A percentile compares a stretch with the other conserved stretches of the same genome.
Conservation (phyloP, 2,888 invertebrate genomes). For the Xestia xanthographa region DNA sequence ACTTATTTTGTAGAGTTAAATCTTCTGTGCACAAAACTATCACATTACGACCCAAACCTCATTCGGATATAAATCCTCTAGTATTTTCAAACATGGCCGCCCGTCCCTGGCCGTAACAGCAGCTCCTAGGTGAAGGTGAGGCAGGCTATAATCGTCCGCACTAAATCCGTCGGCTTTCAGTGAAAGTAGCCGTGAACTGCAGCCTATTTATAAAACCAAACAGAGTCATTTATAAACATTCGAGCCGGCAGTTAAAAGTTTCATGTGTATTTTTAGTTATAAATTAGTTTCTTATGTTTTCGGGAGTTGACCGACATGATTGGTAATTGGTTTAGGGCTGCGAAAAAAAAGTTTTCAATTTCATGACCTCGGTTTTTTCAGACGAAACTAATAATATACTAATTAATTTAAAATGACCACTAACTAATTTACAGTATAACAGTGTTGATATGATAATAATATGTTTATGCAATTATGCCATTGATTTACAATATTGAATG, state of each 20-base stretch:
- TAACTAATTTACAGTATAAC: no score
- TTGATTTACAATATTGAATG: neutral
- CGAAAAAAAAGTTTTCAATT: neutral
- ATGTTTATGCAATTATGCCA: neutral
- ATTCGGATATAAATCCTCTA: neutral
- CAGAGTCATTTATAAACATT: constrained; percentile 36
- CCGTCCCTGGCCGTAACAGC: constrained; percentile 12
- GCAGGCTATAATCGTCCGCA: constrained; percentile 31
- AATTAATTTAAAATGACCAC: neutral
- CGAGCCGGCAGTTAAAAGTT: constrained; percentile 5
- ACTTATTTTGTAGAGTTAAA: no score
- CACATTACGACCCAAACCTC: neutral
- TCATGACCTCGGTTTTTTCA: neutral
- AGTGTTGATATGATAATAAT: no score
- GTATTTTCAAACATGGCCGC: constrained; percentile 21
- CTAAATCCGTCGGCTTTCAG: constrained; percentile 31
- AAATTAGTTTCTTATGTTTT: neutral
- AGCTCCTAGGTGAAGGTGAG: constrained; percentile 21
- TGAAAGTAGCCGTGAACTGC: constrained; percentile 51
- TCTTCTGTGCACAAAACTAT: no score
- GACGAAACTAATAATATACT: neutral
- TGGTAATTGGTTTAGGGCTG: neutral
- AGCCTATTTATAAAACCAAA: constrained; percentile 50
- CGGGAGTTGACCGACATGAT: neutral
- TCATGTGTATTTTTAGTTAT: constrained; percentile 16